Evolutionary conservation across 2,113 vertebrate genomes (phyloP), one percentile per base, ranked within the genome.

Genomic region (Chelonoidis abingdonii): DNA sequence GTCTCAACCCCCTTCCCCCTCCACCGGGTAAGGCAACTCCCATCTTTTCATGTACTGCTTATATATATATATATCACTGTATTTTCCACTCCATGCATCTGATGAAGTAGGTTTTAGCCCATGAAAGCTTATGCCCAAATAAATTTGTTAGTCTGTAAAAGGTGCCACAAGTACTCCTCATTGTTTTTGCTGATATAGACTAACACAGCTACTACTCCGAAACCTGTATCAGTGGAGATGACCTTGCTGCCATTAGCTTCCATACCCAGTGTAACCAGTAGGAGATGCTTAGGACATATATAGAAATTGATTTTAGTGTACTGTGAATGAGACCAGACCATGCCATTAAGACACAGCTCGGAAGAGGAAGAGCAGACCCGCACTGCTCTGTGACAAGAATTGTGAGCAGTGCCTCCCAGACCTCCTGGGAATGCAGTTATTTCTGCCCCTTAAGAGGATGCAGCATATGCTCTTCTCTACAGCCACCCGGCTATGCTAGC

Each of bases 251-350:
- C 83, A 93, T 83, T 24, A 83, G 81, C 38, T 93, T 78, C 69
- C 80, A 10, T 47, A 83, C 9, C 41, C 84, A 38, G 25, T 41
- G 38, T 78, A 52, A 95, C 87, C 80, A 85, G 54, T 83, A 50
- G 88, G 86, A 91, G 86, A 59, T 80, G 79, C 49, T 92, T 80
- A 49, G 44, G 75, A 49, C 29, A 92, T 91, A 93, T 88, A 62
- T 84, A 89, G 52, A 89, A 86, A 88, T 86, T 12, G 65, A 47
- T 89, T 69, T 93, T 56, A 92, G 87, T 86, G 93, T 50, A 57
- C 25, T 90, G 38, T 10, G 86, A 93, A 89, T 87, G 89, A n/a
- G 49, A 41, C 5, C 80, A 47, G 65, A 31, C 49, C 10, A 27
- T 80, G 38, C 13, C 90, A n/a, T 31, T 14, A 54, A 88, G 65